A percentile compares a stretch with the other conserved stretches of the same genome.
Evolutionary conservation across 2,113 vertebrate genomes (phyloP).

Genomic region (Protobothrops mucrosquamatus): DNA sequence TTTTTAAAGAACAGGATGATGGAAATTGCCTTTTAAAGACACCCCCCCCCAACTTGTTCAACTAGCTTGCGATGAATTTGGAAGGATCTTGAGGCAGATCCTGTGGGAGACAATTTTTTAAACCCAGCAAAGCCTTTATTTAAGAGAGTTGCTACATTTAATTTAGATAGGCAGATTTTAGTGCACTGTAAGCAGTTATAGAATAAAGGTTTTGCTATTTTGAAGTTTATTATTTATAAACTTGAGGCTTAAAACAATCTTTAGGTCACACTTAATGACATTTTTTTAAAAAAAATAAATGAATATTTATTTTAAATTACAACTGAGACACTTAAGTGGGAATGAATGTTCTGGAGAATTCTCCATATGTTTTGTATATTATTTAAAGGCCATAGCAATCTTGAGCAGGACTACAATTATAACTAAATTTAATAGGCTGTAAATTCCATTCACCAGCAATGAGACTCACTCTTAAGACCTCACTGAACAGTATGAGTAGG

Average conservation of each 20-base stretch:
- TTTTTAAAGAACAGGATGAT: neutral
- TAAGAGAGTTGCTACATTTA: neutral
- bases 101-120: neutral
- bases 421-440: neutral
- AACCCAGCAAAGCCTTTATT: neutral
- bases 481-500: neutral
- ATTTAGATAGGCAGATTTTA: neutral
- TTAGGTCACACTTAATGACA: neutral
- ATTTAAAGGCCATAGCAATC: neutral
- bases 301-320: neutral
- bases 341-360: neutral
- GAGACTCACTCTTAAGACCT: neutral
- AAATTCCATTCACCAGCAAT: neutral
- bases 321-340: neutral
- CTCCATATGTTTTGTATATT: neutral
- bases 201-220: neutral
- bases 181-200: neutral
- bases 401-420: neutral
- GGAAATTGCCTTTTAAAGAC: neutral
- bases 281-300: neutral
- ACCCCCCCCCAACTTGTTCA: neutral
- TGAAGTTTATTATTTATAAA: neutral
- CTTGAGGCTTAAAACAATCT: neutral
- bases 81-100: neutral
- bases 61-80: neutral